Conservation (phyloP, 2,888 invertebrate species). For the Lithophane ornitopus region DNA sequence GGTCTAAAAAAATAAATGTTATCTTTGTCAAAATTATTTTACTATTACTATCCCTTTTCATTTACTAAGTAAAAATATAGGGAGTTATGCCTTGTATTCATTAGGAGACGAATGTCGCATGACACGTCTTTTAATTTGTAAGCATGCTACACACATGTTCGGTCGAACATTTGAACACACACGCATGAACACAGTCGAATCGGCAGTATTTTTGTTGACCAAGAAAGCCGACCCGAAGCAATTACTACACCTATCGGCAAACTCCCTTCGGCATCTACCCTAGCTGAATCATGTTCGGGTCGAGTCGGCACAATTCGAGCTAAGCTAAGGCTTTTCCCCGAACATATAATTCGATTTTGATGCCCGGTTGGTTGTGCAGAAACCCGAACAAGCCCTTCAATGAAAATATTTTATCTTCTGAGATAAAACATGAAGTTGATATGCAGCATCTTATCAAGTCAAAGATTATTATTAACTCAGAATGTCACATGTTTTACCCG, state of each 20-base stretch:
- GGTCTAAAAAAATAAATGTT: constrained; percentile 41
- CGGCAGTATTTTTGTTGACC: neutral
- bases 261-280: neutral
- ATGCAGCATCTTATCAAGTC: neutral
- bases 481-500: constrained; percentile 8
- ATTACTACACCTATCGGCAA: neutral
- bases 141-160: neutral
- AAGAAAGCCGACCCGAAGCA: neutral
- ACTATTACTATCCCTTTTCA: neutral
- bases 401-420: neutral
- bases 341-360: neutral
- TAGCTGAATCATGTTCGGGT: neutral
- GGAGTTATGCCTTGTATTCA: neutral
- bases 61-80: neutral
- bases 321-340: neutral
- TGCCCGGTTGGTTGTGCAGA: neutral
- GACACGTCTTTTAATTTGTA: neutral
- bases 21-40: constrained; percentile 13
- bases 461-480: neutral
- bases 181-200: neutral
- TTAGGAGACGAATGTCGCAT: neutral
- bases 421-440: neutral
- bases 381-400: neutral
- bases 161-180: too few relatives aligned
- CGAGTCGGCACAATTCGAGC: neutral